Percentiles rank a stretch among this genome's conserved stretches.
Conservation (phyloP, 1,140 invertebrate genomes). For the Nymphalis io region DNA sequence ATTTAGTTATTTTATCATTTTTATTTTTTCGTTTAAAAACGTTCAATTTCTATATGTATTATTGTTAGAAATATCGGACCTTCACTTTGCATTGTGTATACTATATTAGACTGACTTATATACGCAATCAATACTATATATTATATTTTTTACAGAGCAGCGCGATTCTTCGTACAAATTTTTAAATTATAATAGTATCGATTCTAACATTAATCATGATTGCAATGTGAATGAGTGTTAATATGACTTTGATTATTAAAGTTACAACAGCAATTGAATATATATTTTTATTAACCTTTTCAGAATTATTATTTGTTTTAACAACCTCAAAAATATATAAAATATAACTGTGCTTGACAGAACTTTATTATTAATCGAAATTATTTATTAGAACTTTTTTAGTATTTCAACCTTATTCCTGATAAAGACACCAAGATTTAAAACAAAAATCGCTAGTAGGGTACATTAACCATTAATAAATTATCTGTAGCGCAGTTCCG, state of each 20-base stretch:
- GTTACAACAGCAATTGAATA: constrained; percentile 20
- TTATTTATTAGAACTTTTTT: too few relatives aligned
- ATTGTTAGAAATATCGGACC: background rate
- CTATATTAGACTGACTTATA: constrained; percentile 20
- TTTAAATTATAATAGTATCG: constrained; percentile 20
- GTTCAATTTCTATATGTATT: background rate
- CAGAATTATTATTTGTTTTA: background rate
- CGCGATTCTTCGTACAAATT: constrained; percentile 20
- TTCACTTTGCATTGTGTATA: constrained; percentile 15
- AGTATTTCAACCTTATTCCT: too few relatives aligned
- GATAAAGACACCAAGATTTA: background rate
- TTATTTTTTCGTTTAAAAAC: background rate
- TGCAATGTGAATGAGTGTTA: constrained; percentile 21
- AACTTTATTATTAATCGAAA: too few relatives aligned
- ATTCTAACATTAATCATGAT: constrained; percentile 8
- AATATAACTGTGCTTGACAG: too few relatives aligned
- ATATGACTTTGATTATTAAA: constrained; percentile 28
- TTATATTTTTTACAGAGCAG: constrained; percentile 21
- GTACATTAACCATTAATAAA: too few relatives aligned
- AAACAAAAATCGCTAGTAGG: background rate
- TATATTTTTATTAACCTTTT: background rate
- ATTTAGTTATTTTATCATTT: background rate
- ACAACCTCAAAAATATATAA: too few relatives aligned
- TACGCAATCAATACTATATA: constrained; percentile 14
- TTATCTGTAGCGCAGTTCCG: too few relatives aligned